Conservation (phyloP, 1,140 invertebrate genomes). For the Drosophila oshimai region DNA sequence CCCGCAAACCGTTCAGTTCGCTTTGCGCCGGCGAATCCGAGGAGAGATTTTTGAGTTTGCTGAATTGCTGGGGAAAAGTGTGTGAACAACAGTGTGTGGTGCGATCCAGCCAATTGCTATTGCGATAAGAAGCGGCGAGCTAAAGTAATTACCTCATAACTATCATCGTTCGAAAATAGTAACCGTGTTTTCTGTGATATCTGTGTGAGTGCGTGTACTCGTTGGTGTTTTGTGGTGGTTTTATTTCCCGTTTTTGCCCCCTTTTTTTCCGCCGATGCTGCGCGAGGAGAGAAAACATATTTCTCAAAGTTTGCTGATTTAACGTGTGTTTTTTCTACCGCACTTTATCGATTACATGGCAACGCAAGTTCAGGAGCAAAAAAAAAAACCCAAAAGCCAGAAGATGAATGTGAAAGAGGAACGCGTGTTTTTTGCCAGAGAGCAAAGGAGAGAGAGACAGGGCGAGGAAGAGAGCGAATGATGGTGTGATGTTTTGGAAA, state of each 20-base stretch:
- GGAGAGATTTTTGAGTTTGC: background rate
- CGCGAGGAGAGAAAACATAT: slow-evolving; percentile 8
- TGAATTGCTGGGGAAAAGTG: slow-evolving; percentile 10
- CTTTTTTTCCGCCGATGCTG: slow-evolving; percentile 30
- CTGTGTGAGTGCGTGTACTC: slow-evolving; percentile 28
- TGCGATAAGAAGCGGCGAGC: slow-evolving; percentile 18
- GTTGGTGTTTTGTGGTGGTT: slow-evolving; percentile 35
- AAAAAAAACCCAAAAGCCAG: slow-evolving; percentile 26
- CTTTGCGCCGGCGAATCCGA: slow-evolving; percentile 14
- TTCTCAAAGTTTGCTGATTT: slow-evolving; percentile 35
- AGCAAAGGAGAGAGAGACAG: slow-evolving; percentile 14
- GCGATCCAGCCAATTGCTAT: slow-evolving; percentile 1
- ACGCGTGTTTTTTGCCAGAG: slow-evolving; percentile 50
- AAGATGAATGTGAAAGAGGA: slow-evolving; percentile 49
- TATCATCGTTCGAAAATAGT: slow-evolving; percentile 22
- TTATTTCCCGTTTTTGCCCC: background rate
- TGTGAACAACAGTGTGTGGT: slow-evolving; percentile 1
- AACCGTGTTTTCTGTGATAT: slow-evolving; percentile 28
- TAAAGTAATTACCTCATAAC: slow-evolving; percentile 31
- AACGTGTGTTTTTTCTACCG: too few species aligned
- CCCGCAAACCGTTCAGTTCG: background rate
- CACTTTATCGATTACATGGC: slow-evolving; percentile 72
- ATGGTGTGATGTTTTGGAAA: slow-evolving; percentile 29
- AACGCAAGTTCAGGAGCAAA: slow-evolving; percentile 24
- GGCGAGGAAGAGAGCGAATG: slow-evolving; percentile 5